Percentiles rank a stretch among this genome's conserved stretches.
These are phyloP conservation scores for Oscheius onirici DNA, from an alignment of 2,888 invertebrate genomes.

Conservation along the genomic window DNA sequence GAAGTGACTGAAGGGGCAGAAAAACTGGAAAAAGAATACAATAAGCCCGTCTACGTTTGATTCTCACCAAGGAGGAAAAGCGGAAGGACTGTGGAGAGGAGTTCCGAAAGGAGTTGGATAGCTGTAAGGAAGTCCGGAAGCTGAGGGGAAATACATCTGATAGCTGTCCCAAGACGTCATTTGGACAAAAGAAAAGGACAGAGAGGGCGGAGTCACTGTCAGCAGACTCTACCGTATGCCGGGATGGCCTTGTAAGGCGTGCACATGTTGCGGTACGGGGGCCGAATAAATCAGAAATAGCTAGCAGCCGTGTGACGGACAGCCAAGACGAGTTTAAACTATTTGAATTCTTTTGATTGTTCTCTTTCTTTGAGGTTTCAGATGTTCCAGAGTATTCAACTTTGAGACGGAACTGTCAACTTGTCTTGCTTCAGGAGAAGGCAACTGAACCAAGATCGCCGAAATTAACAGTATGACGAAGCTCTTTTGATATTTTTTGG, in stretches of 20 bases:
- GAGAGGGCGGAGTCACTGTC: conserved; percentile 10
- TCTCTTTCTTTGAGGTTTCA: no score
- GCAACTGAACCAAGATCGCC: no score
- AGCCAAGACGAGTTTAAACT: neutral
- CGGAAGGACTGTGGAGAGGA: conserved; percentile 47
- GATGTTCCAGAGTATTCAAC: no score
- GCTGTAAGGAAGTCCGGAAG: conserved; percentile 9
- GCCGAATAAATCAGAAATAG: conserved; percentile 22
- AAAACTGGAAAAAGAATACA: no score
- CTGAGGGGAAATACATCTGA: conserved; percentile 28
- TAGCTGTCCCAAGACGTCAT: conserved; percentile 30
- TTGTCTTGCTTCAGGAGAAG: no score
- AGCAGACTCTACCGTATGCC: conserved; percentile 12
- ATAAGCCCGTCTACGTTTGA: neutral
- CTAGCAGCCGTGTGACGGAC: conserved; percentile 20
- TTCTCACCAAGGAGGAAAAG: conserved; percentile 36
- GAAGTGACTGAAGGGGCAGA: neutral
- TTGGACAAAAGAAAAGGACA: neutral
- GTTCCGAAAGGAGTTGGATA: conserved; percentile 35
- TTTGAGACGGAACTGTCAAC: no score
- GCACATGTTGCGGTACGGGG: conserved; percentile 31
- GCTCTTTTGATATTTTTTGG: no score
- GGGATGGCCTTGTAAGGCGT: conserved; percentile 22
- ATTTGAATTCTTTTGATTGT: neutral
- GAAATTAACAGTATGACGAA: no score